Base-by-base conservation (phyloP, 2,888 invertebrate species). In the Chromoteleia sp. region DNA sequence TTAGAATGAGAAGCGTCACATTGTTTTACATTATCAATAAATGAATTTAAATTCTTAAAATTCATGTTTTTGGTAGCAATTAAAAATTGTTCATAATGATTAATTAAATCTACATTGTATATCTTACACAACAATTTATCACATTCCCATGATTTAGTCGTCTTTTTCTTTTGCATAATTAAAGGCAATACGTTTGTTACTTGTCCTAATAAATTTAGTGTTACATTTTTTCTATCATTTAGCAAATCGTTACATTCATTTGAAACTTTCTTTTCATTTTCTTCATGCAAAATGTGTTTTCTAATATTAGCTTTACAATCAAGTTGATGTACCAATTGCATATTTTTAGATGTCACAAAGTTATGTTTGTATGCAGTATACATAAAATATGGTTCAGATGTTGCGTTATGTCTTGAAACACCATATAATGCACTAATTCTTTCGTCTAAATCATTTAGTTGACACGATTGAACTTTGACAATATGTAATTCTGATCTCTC, bases 1-100 rank as follows among this genome's bases (percentile, higher is more conserved):
- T 83, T 43, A n/a, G 33, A 43, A 54, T 74, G 43, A 29, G 45
- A 17, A 25, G 39, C 39, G 14, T 43, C 19, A 8, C 43, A 43
- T 19, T 7, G 12, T 17, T 52, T 61, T n/a, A 61, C n/a, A 30
- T 48, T 33, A 0, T 30, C 25, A 15, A 29, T 15, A 43, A 59
- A 43, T 59, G 5, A 8, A 43, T 43, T 43, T 1, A 59, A 2
- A n/a, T 41, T 52, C 29, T 19, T 67, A 0, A 52, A 25, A 41
- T 21, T 8, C 7, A 52, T n/a, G 1, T 52, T 29, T 17, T 25
- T 25, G 0, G 14, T 15, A 8, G 19, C 25, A 10, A 0, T 0
- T 29, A 67, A 36, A n/a, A n/a, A n/a, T n/a, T n/a, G n/a, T n/a
- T n/a, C n/a, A n/a, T n/a, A n/a, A n/a, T n/a, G n/a, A n/a, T n/a